These are phyloP conservation scores for Gorsachius goisagi DNA, from an alignment of 2,113 vertebrate species.

Conservation along the genomic window DNA sequence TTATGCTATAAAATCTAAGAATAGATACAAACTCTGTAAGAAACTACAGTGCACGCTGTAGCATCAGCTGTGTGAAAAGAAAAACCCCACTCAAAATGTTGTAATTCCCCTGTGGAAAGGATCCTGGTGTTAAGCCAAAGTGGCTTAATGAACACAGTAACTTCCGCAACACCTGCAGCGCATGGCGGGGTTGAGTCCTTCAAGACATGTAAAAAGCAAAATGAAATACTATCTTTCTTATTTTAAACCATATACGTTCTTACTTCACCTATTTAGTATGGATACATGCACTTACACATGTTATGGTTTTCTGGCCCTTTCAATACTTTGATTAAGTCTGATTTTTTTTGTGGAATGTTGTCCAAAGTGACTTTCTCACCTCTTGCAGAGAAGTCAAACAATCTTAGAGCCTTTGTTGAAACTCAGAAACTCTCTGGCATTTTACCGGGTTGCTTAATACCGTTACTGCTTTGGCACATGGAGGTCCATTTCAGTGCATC, in stretches of 20 bases:
- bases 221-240: background rate
- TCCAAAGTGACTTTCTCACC: background rate
- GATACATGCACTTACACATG: background rate
- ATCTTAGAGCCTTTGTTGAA: background rate
- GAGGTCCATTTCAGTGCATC: background rate
- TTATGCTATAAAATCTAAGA: background rate
- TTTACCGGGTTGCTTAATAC: background rate
- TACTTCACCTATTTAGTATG: background rate
- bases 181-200: slow-evolving; percentile 21
- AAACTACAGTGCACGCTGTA: background rate
- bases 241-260: background rate
- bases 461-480: background rate
- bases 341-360: background rate
- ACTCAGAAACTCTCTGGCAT: background rate
- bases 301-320: background rate
- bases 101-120: slow-evolving; percentile 14
- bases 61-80: background rate
- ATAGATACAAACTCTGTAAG: background rate
- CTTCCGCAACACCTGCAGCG: background rate
- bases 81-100: background rate
- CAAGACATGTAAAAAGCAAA: slow-evolving; percentile 5
- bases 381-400: background rate
- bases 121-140: slow-evolving; percentile 16
- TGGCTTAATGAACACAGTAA: background rate
- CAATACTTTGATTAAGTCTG: background rate